These are phyloP conservation scores for Heliornis fulica DNA, from an alignment of 2,113 vertebrate genomes.

Conservation along the genomic window DNA sequence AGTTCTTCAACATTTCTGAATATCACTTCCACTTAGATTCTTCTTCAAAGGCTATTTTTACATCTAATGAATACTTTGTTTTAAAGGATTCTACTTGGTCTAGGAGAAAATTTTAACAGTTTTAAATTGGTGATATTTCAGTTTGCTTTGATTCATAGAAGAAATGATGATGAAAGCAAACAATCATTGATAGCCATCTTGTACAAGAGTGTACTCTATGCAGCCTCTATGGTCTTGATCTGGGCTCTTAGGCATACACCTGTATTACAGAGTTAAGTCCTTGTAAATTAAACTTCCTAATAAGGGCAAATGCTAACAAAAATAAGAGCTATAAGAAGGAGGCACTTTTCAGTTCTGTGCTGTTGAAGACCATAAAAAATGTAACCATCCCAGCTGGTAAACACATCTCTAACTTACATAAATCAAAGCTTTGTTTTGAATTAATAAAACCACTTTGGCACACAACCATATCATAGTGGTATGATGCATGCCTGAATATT, in stretches of 20 bases:
- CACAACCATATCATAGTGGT: not conserved
- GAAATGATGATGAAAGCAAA: not conserved
- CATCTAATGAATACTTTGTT: not conserved
- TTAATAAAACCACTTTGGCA: not conserved
- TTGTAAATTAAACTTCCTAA: not conserved
- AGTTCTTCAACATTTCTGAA: not conserved
- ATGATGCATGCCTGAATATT: not conserved
- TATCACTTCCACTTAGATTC: not conserved
- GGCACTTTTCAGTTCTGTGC: not conserved
- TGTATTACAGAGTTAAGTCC: not conserved
- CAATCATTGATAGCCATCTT: not conserved
- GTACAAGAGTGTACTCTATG: not conserved
- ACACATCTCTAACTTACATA: not conserved
- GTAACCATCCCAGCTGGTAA: not conserved
- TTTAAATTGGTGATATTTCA: not conserved
- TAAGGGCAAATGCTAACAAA: not conserved
- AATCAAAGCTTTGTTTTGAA: conserved; percentile 13
- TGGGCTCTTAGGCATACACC: not conserved
- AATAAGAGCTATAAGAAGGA: not conserved
- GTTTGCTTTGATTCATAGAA: not conserved
- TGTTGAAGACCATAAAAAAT: not conserved
- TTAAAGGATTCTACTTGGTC: not conserved
- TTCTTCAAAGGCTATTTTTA: not conserved
- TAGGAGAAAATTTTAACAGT: not conserved
- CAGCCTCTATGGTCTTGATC: not conserved